Conservation (phyloP, 92 coral and sea anemone species). For the Phenganax subtilis region DNA sequence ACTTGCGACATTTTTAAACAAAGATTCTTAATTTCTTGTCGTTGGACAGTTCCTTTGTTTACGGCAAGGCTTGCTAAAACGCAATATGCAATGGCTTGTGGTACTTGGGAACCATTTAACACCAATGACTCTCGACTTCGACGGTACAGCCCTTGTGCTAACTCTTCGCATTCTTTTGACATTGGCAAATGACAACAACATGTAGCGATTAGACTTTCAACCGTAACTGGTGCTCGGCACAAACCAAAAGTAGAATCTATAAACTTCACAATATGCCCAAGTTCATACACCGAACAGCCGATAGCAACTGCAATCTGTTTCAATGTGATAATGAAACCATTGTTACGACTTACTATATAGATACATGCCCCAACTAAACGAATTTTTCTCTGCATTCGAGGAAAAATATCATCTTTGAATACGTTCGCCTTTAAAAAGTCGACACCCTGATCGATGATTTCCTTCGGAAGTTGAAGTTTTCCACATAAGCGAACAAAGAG, state of each 20-base stretch:
- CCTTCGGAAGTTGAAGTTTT: constrained; percentile 13
- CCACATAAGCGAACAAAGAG: background rate
- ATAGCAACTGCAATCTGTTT: constrained; percentile 14
- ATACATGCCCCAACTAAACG: constrained; percentile 23
- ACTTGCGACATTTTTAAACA: constrained; percentile 21
- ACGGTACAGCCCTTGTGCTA: constrained; percentile 1
- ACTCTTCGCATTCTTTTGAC: constrained; percentile 33
- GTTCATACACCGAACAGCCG: background rate
- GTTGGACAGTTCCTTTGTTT: constrained; percentile 9
- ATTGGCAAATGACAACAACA: background rate
- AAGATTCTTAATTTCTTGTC: background rate
- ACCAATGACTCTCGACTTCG: constrained; percentile 12
- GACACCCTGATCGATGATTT: background rate
- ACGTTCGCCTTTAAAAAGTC: background rate
- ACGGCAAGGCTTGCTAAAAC: constrained; percentile 29
- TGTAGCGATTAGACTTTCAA: background rate
- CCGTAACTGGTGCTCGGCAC: background rate
- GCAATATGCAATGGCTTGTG: constrained; percentile 24
- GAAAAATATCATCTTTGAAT: background rate
- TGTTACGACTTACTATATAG: constrained; percentile 11
- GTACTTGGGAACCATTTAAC: background rate
- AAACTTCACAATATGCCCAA: constrained; percentile 1
- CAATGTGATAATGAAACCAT: background rate
- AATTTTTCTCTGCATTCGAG: background rate
- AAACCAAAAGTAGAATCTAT: background rate